Evolutionary conservation across 2,113 vertebrate species (phyloP), one percentile per base, ranked within the genome.

Genomic region (Oostethus manadensis): DNA sequence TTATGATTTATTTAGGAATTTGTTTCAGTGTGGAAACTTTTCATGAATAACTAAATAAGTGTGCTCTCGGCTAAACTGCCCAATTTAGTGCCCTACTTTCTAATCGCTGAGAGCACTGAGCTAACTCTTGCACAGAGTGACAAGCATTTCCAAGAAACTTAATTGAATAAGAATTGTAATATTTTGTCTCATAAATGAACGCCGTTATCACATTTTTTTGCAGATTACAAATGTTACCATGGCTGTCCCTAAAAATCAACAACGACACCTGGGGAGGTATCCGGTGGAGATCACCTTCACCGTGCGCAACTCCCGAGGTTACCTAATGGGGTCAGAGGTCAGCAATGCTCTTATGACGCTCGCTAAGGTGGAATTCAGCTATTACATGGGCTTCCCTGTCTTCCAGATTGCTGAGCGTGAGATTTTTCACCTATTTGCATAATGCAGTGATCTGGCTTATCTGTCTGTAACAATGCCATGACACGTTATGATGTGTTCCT

Each of bases 341-440:
- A 99, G 96, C 21, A 87, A 88, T 54, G 84, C 89, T 56, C 88
- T 99, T 47, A 86, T 94, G 73, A 92, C 91, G 74, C 84, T 99
- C 70, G 94, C 89, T 0, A 75, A 92, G 83, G 97, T 98, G 77
- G 97, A 99, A 71, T 99, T 97, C 89, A 99, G 95, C 83, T 99
- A 95, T 87, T 98, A 97, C 69, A 86, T 98, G 86, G 94, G 94
- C 22, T 97, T 92, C 71, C 96, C 97, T 0, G 94, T 97, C n/a
- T 90, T 93, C 62, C 94, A 97, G 80, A 92, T 97, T 0, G 95
- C 97, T 6, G 97, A 99, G 69, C 97, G 97, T 99, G 84, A 95
- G 96, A 17, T 2, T 56, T 44, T 68, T 6, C 15, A 22, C 6
- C 21, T 23, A 44, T 17, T 1, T 26, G 40, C 11, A 8, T 6